phyloP scores from a whole-genome alignment of 2,113 vertebrate species.

The Eublepharis macularius region DNA sequence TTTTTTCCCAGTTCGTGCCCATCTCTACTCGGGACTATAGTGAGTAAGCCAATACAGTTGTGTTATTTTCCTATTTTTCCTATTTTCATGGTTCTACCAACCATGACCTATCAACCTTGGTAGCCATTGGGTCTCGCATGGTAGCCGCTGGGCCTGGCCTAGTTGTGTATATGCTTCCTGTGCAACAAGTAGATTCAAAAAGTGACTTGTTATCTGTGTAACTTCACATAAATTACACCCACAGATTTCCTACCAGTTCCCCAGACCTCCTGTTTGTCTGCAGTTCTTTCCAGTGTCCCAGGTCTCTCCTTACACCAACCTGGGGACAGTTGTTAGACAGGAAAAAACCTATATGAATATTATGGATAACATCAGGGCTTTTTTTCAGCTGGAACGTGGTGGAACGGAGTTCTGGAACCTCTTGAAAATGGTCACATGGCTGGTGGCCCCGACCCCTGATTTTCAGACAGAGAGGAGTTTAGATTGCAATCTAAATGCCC shows the following conservation, averaged over 20 bases:
- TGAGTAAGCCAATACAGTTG: background rate
- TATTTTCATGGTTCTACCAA: too few relatives aligned
- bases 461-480: too few relatives aligned
- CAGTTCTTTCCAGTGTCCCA: background rate
- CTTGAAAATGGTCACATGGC: too few relatives aligned
- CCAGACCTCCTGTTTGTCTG: background rate
- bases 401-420: too few relatives aligned
- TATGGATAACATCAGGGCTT: rapidly evolving
- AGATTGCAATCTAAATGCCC: too few relatives aligned
- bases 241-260: background rate
- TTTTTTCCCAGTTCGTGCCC: too few relatives aligned
- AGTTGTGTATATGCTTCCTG: background rate
- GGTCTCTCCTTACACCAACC: background rate
- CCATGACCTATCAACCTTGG: background rate
- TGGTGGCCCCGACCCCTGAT: too few relatives aligned
- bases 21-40: too few relatives aligned
- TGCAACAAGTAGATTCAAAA: constrained; percentile 6
- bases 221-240: background rate
- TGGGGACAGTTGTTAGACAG: background rate
- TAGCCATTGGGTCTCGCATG: too few relatives aligned
- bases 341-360: background rate
- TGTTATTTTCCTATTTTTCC: background rate
- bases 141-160: background rate
- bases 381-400: too few relatives aligned
- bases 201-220: background rate